phyloP scores from a whole-genome alignment of 2,797 vertebrate species.

The Periophthalmus magnuspinnatus region DNA sequence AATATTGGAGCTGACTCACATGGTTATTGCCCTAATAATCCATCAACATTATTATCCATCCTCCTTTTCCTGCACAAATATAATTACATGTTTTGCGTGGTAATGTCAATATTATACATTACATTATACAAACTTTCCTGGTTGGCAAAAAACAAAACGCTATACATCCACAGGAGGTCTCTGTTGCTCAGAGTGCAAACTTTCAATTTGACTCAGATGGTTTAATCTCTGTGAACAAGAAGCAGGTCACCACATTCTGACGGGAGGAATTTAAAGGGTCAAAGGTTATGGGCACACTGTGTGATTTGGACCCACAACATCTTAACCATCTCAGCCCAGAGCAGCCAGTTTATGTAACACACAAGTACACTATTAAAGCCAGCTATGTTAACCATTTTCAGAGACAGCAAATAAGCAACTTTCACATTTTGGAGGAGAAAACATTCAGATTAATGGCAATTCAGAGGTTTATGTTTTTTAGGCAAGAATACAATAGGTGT shows the following conservation, averaged over 20 bases:
- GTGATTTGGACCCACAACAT: slow-evolving; percentile 14
- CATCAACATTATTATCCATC: background rate
- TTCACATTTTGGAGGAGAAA: no score
- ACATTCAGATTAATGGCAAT: no score
- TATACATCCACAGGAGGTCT: slow-evolving; percentile 53
- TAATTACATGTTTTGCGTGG: background rate
- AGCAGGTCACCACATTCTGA: slow-evolving; percentile 28
- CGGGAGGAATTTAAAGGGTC: slow-evolving; percentile 22
- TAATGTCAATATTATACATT: background rate
- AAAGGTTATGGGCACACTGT: slow-evolving; percentile 17
- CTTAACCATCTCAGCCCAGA: background rate
- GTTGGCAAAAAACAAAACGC: background rate
- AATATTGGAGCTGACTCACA: background rate
- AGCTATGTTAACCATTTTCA: background rate
- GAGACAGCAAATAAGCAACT: no score
- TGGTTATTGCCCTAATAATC: background rate
- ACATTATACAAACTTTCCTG: background rate
- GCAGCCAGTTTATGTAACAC: slow-evolving; percentile 25
- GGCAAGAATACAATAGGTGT: no score
- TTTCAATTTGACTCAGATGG: background rate
- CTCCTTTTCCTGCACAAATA: background rate
- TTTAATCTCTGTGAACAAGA: background rate
- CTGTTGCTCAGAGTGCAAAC: slow-evolving; percentile 29
- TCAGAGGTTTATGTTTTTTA: no score
- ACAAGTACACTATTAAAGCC: slow-evolving; percentile 8